Percentiles rank a stretch among this genome's conserved stretches.
Conservation (phyloP, 2,113 vertebrate species). For the Sorex araneus region DNA sequence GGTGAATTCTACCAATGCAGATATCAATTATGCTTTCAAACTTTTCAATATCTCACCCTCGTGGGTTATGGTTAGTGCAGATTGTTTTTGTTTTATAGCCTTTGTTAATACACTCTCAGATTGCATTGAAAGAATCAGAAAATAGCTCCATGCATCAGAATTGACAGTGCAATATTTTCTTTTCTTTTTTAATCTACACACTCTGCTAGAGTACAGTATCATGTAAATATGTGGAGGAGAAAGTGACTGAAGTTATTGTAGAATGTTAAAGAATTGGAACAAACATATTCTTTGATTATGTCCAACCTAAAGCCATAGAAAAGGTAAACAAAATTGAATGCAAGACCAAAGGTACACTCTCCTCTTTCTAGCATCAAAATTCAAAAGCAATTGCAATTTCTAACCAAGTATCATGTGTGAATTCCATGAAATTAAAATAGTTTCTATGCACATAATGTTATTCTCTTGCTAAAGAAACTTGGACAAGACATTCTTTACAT, state of each 20-base stretch:
- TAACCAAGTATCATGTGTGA: constrained; percentile 75
- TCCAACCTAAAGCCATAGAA: constrained; percentile 60
- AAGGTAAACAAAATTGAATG: constrained; percentile 66
- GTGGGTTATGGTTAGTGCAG: constrained; percentile 75
- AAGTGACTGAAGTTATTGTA: not conserved
- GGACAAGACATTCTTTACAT: constrained; percentile 82
- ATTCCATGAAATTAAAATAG: constrained; percentile 85
- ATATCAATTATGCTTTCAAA: constrained; percentile 82
- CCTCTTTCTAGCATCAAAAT: constrained; percentile 56
- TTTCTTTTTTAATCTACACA: constrained; percentile 57
- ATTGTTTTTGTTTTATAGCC: constrained; percentile 87
- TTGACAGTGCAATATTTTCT: constrained; percentile 77
- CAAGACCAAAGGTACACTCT: not conserved
- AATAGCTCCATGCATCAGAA: constrained; percentile 86
- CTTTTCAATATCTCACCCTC: constrained; percentile 76
- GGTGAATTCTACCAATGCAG: constrained; percentile 79
- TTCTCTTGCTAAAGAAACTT: constrained; percentile 79
- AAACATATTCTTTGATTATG: constrained; percentile 53
- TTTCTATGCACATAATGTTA: constrained; percentile 78
- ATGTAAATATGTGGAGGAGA: constrained; percentile 60
- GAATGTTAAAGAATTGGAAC: not conserved
- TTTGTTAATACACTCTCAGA: constrained; percentile 88
- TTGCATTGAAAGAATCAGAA: constrained; percentile 84
- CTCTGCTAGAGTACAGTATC: constrained; percentile 68
- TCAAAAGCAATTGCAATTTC: constrained; percentile 69